phyloP scores from a whole-genome alignment of 2,113 vertebrate species.

The Glaucidium brasilianum region DNA sequence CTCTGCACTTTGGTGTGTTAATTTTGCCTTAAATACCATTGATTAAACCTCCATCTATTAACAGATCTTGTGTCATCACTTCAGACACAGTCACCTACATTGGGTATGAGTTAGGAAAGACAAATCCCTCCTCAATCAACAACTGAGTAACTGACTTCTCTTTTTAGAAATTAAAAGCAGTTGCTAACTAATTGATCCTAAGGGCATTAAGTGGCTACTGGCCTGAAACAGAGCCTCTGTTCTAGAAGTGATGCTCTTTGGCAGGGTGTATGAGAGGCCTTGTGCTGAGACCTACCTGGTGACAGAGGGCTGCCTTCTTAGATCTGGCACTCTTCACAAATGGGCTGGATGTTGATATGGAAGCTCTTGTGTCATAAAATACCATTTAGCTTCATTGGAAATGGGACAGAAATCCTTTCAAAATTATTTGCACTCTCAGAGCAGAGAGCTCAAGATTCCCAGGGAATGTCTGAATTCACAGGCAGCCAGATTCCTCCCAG shows the following conservation, averaged over 20 bases:
- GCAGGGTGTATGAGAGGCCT: not conserved
- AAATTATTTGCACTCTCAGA: too few species aligned
- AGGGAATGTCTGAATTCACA: too few species aligned
- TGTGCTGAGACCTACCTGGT: not conserved
- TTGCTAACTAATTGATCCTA: not conserved
- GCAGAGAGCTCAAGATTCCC: too few species aligned
- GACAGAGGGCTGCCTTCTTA: not conserved
- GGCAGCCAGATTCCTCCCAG: too few species aligned
- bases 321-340: too few species aligned
- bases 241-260: not conserved
- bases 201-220: not conserved
- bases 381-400: too few species aligned
- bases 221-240: not conserved
- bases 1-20: not conserved
- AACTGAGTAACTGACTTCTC: not conserved
- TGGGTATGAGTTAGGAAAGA: not conserved
- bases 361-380: too few species aligned
- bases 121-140: not conserved
- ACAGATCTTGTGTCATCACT: not conserved
- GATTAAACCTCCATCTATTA: not conserved
- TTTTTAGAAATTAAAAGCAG: not conserved
- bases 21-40: not conserved
- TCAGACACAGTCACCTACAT: not conserved
- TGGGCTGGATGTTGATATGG: too few species aligned
- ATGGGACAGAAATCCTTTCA: too few species aligned